Evolutionary conservation across 1,140 invertebrate species (phyloP), one percentile per base, ranked within the genome.

Genomic region (Drosophila aff.): DNA sequence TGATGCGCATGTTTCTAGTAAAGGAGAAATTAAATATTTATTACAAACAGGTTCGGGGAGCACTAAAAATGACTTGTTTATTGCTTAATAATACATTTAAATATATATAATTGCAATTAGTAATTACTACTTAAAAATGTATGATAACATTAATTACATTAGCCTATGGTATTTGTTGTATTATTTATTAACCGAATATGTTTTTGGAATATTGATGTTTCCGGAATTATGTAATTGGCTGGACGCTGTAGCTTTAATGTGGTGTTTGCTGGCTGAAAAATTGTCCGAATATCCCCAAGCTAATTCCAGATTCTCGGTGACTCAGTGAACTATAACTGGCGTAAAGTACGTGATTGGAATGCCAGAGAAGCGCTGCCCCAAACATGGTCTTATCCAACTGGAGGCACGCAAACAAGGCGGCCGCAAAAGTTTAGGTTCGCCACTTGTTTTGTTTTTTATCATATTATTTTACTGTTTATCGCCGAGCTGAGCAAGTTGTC

Each of bases 261-360:
- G 9, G 18, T 65, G 55, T 33, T 68, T 68, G 23, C 21, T 23
- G 2, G 38, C 38, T 23, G 11, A 36, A 61, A 61, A 72, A 11
- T 44, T 52, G 31, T 36, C 38, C 52, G 21, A 47, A 59, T 47
- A 40, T 47, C 52, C 36, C 21, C 28, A 38, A 38, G 66, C 66
- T 73, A 61, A 72, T 73, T 60, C 38, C 21, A 23, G 38, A 73
- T 61, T 60, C 55, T 13, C 23, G 21, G 53, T 73, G 69, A 72
- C 69, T 76, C 53, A 66, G 61, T 66, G 44, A 66, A 65, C 72
- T 58, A 46, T 36, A 66, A 64, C 72, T 76, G 72, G 52, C 46
- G 18, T 33, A 40, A 40, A 55, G 57, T 74, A 87, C 84, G 84
- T 87, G 83, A 72, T 78, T 78, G 67, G 67, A 83, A 74, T 87